Conservation (phyloP, 2,113 vertebrate genomes). For the Tachysurus fulvidraco region DNA sequence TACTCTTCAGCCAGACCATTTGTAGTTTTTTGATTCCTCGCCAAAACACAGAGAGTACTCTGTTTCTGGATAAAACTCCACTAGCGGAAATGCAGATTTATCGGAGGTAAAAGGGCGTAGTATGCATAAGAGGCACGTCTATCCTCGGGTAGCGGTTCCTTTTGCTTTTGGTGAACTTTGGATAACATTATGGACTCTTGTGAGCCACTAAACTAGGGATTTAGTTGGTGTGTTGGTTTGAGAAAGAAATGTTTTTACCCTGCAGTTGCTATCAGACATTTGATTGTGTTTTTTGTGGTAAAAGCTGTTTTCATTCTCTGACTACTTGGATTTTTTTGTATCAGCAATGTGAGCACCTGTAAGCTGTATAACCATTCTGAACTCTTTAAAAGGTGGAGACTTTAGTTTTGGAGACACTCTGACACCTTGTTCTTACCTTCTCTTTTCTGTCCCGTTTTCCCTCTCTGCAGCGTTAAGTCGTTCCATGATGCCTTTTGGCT, state of each 20-base stretch:
- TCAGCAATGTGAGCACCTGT: not conserved
- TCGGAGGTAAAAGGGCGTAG: not conserved
- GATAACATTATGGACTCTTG: not conserved
- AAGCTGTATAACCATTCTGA: not conserved
- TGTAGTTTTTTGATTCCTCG: not conserved
- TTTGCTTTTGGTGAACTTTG: not conserved
- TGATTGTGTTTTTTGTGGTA: no score
- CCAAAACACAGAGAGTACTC: no score
- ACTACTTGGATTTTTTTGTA: not conserved
- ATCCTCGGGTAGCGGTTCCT: no score
- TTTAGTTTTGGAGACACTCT: not conserved
- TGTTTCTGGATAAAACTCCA: no score
- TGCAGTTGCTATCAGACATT: no score
- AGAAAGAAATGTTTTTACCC: no score
- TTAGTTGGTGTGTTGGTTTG: no score
- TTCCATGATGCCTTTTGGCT: slow-evolving; percentile 87
- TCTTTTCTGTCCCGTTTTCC: not conserved
- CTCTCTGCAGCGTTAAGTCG: slow-evolving; percentile 78
- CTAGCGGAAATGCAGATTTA: not conserved
- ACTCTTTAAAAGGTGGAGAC: not conserved
- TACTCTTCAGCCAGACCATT: not conserved
- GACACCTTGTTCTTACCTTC: not conserved
- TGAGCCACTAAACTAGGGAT: not conserved
- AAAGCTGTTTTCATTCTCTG: not conserved
- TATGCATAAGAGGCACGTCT: not conserved